Conservation (phyloP, 2,113 vertebrate species). For the Corythoichthys haematopterus region DNA sequence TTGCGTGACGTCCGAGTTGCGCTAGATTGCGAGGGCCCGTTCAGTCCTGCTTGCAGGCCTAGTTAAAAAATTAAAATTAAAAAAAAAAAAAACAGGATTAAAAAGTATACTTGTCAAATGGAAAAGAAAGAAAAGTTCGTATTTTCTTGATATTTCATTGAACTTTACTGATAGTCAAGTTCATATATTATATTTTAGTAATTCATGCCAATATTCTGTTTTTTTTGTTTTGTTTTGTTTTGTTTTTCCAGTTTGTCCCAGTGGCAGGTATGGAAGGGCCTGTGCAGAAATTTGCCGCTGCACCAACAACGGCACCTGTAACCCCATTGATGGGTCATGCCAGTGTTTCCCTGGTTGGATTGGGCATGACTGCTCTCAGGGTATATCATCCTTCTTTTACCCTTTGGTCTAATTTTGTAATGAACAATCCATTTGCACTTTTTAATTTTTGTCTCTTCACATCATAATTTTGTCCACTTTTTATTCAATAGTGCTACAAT, state of each 20-base stretch:
- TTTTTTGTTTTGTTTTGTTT: constrained; percentile 15
- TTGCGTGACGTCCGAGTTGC: too few relatives aligned
- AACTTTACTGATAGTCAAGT: too few relatives aligned
- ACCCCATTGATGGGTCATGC: constrained; percentile 91
- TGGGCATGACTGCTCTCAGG: constrained; percentile 89
- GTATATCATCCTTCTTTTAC: constrained; percentile 68
- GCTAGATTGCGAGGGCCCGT: too few relatives aligned
- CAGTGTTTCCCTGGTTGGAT: constrained; percentile 96
- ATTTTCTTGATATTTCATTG: neutral
- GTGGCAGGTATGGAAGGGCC: constrained; percentile 82
- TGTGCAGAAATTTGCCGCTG: constrained; percentile 85
- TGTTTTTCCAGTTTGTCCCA: constrained; percentile 81
- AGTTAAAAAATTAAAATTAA: too few relatives aligned
- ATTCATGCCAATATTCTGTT: too few relatives aligned
- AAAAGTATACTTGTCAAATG: too few relatives aligned
- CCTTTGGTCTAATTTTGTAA: constrained; percentile 18
- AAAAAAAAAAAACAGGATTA: too few relatives aligned
- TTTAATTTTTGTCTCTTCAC: constrained; percentile 35
- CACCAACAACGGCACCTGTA: constrained; percentile 96
- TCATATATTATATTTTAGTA: neutral
- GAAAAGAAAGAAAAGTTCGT: neutral
- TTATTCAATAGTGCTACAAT: neutral
- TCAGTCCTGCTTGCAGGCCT: too few relatives aligned
- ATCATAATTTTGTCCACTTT: constrained; percentile 45
- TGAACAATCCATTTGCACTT: constrained; percentile 47